Evolutionary conservation across 2,888 invertebrate genomes (phyloP).

Genomic region (Cephus nigrinus): DNA sequence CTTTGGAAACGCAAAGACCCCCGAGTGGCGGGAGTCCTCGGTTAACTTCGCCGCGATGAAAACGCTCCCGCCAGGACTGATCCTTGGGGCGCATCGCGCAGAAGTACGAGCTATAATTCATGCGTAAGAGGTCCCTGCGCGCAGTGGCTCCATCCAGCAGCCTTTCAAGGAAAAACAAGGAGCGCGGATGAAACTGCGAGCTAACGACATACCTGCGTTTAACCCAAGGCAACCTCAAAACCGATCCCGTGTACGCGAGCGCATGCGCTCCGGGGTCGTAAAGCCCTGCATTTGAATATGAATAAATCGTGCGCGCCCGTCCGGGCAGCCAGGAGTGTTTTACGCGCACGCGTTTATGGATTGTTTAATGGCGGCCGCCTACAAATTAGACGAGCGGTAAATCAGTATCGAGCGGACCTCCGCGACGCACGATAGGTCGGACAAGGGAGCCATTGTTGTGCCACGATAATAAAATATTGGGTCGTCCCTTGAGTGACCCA

Average conservation of each 20-base stretch:
- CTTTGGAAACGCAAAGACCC: background rate
- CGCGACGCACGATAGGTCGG: constrained; percentile 47
- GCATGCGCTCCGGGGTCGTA: constrained; percentile 48
- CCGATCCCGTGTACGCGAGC: constrained; percentile 12
- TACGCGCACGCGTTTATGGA: constrained; percentile 64
- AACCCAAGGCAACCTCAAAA: constrained; percentile 36
- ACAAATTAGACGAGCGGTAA: constrained; percentile 66
- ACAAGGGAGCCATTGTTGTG: constrained; percentile 37
- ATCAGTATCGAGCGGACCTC: constrained; percentile 64
- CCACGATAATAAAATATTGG: constrained; percentile 48
- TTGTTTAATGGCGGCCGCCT: constrained; percentile 66
- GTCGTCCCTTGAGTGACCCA: constrained; percentile 19
- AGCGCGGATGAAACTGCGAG: constrained; percentile 35
- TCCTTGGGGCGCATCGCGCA: constrained; percentile 28
- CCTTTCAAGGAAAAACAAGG: constrained; percentile 13
- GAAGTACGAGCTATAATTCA: constrained; percentile 45
- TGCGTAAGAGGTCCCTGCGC: constrained; percentile 31
- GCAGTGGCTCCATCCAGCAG: constrained; percentile 16
- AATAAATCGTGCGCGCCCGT: constrained; percentile 56
- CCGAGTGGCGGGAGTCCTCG: background rate
- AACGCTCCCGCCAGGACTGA: constrained; percentile 15
- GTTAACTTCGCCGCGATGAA: background rate
- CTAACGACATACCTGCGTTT: constrained; percentile 45
- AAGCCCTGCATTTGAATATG: constrained; percentile 62
- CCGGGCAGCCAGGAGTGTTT: constrained; percentile 52